Conservation (phyloP, 2,888 invertebrate genomes). For the Malthinus flaveolus region DNA sequence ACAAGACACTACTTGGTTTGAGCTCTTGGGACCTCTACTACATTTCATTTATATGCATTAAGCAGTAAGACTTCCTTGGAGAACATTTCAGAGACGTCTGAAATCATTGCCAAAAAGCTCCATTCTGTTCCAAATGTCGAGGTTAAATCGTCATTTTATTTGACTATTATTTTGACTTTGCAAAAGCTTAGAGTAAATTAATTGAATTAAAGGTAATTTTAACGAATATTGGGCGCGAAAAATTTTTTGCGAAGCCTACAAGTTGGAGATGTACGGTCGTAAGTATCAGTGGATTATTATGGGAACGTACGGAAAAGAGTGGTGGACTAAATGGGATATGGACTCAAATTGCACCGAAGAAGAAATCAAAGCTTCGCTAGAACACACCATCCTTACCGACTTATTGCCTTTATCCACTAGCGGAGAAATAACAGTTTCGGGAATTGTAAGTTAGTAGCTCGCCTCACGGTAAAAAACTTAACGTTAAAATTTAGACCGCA, state of each 20-base stretch:
- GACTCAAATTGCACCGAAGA: constrained; percentile 70
- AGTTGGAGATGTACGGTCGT: constrained; percentile 84
- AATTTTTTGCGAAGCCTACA: constrained; percentile 87
- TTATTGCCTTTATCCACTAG: constrained; percentile 84
- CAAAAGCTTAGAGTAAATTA: too few relatives aligned
- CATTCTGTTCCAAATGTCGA: too few relatives aligned
- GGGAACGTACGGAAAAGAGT: constrained; percentile 78
- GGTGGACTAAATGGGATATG: constrained; percentile 68
- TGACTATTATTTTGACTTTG: too few relatives aligned
- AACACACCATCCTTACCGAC: constrained; percentile 88
- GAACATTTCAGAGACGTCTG: too few relatives aligned
- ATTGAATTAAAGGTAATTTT: constrained; percentile 74
- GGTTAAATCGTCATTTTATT: too few relatives aligned
- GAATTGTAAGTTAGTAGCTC: constrained; percentile 71
- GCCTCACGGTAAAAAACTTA: background rate
- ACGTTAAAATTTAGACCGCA: constrained; percentile 68
- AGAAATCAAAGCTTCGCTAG: constrained; percentile 77
- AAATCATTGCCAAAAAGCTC: too few relatives aligned
- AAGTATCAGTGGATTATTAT: constrained; percentile 95
- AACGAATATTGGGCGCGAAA: constrained; percentile 91
- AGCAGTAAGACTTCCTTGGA: too few relatives aligned
- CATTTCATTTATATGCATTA: too few relatives aligned
- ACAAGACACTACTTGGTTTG: too few relatives aligned
- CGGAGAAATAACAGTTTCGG: constrained; percentile 84
- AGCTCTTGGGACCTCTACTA: too few relatives aligned